Conservation (phyloP, 2,888 invertebrate genomes). For the Matsumyia berberina region DNA sequence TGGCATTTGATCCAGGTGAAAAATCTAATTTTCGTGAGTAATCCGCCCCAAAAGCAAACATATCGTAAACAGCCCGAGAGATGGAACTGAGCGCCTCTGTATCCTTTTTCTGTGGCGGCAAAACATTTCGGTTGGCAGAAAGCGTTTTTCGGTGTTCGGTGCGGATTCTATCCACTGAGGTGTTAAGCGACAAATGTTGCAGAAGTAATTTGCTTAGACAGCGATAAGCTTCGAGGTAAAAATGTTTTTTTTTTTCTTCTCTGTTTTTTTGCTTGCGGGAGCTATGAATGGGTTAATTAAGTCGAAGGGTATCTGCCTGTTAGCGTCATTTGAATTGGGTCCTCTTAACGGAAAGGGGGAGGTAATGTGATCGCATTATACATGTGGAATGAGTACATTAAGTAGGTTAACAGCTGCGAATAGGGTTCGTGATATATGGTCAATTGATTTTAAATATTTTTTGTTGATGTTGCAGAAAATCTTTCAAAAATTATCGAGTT, state of each 20-base stretch:
- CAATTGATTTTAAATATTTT: neutral
- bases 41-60: constrained; percentile 44
- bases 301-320: constrained; percentile 20
- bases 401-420: neutral
- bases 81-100: constrained; percentile 9
- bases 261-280: neutral
- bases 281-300: constrained; percentile 44
- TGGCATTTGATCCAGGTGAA: constrained; percentile 67
- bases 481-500: neutral
- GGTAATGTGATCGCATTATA: constrained; percentile 38
- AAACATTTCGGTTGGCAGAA: constrained; percentile 21
- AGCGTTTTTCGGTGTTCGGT: constrained; percentile 48
- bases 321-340: constrained; percentile 40
- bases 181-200: constrained; percentile 62
- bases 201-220: constrained; percentile 59
- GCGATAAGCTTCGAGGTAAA: constrained; percentile 36
- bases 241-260: neutral
- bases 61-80: constrained; percentile 36
- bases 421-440: neutral
- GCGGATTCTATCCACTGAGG: constrained; percentile 46
- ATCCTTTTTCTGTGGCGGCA: constrained; percentile 2
- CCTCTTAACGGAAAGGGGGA: neutral
- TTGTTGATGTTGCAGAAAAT: neutral
- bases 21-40: constrained; percentile 63
- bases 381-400: constrained; percentile 3